A percentile compares a stretch with the other conserved stretches of the same genome.
These are phyloP conservation scores for Zoanthus sansibaricus DNA, from an alignment of 92 coral and sea anemone genomes.

Conservation along the genomic window DNA sequence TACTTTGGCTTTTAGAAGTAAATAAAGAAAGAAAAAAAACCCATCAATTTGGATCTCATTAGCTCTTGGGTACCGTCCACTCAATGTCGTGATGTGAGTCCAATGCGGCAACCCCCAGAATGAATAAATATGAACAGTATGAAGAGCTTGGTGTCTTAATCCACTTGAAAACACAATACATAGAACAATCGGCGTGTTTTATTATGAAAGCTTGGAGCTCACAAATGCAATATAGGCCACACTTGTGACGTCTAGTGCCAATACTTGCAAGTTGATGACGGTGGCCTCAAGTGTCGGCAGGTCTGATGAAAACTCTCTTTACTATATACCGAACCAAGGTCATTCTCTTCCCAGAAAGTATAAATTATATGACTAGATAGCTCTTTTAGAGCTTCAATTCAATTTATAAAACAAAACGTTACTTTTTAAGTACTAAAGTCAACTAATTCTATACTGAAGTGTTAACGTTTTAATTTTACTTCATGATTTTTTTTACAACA, in stretches of 20 bases:
- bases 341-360: neutral
- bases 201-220: neutral
- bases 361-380: neutral
- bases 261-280: conserved; percentile 19
- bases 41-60: neutral
- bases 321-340: conserved; percentile 9
- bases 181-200: conserved; percentile 1
- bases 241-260: conserved; percentile 13
- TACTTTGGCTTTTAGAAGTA: neutral
- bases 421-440: too few species aligned
- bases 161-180: conserved; percentile 28
- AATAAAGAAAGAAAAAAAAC: neutral
- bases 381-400: neutral
- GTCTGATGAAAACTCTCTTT: neutral
- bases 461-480: neutral
- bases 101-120: conserved; percentile 5
- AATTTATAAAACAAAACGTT: neutral
- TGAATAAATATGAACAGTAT: neutral
- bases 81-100: neutral
- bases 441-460: neutral
- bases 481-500: neutral
- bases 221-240: conserved; percentile 4
- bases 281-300: conserved; percentile 17
- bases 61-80: neutral
- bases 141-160: conserved; percentile 9